Conservation (phyloP, 2,888 invertebrate species). For the Sarcophaga carnaria region DNA sequence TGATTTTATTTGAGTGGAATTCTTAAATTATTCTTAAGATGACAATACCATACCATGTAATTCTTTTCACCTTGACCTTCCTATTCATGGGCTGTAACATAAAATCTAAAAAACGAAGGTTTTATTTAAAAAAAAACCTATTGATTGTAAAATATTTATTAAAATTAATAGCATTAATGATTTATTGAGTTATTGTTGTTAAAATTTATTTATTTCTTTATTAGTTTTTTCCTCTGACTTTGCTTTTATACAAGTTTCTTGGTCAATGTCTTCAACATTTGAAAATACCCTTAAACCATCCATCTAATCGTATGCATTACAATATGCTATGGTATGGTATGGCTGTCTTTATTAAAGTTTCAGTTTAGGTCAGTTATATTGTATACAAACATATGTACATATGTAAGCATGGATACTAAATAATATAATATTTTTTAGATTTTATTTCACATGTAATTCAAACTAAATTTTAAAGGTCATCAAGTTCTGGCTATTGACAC, state of each 20-base stretch:
- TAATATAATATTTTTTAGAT: background rate
- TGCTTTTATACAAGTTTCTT: constrained; percentile 26
- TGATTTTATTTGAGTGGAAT: too few species aligned
- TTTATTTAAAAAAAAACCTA: too few species aligned
- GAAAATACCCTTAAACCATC: constrained; percentile 25
- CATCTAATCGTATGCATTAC: background rate
- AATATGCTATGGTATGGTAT: background rate
- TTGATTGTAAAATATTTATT: background rate
- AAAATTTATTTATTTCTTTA: constrained; percentile 1
- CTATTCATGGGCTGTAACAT: too few species aligned
- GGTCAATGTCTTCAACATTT: constrained; percentile 61
- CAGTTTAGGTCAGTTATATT: constrained; percentile 17
- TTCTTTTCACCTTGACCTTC: too few species aligned
- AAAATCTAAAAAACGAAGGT: too few species aligned
- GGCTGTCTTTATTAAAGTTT: constrained; percentile 19
- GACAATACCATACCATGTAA: too few species aligned
- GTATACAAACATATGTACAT: constrained; percentile 7
- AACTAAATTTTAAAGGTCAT: constrained; percentile 59
- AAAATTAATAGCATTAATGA: constrained; percentile 5
- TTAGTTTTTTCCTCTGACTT: constrained; percentile 11
- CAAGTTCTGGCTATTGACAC: constrained; percentile 50
- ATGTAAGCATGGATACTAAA: background rate
- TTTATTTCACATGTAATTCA: constrained; percentile 46
- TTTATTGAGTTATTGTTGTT: constrained; percentile 24
- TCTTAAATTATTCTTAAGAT: too few species aligned